These are phyloP conservation scores for Lasiommata megera DNA, from an alignment of 2,888 invertebrate genomes.

Conservation along the genomic window DNA sequence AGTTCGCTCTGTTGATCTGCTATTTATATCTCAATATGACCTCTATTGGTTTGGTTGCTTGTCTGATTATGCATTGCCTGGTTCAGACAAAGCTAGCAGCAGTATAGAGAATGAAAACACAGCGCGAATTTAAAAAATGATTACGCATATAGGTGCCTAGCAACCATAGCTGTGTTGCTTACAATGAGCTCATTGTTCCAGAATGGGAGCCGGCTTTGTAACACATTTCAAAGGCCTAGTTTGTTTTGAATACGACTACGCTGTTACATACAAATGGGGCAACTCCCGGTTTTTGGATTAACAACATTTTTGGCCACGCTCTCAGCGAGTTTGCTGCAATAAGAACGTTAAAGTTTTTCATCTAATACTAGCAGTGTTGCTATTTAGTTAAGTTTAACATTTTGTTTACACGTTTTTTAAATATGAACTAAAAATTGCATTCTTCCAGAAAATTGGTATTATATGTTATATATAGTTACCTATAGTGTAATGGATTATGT, in stretches of 20 bases:
- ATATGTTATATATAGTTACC: too few relatives aligned
- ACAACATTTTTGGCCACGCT: constrained; percentile 5
- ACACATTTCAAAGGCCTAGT: constrained; percentile 26
- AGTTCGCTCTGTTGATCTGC: too few relatives aligned
- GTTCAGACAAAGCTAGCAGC: too few relatives aligned
- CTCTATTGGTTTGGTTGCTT: too few relatives aligned
- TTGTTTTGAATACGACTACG: constrained; percentile 25
- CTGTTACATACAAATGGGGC: constrained; percentile 17
- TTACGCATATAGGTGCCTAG: not conserved
- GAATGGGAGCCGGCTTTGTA: constrained; percentile 24
- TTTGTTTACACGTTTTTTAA: too few relatives aligned
- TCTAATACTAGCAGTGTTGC: not conserved
- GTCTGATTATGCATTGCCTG: too few relatives aligned
- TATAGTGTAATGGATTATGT: too few relatives aligned
- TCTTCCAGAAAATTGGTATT: too few relatives aligned
- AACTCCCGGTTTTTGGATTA: constrained; percentile 4
- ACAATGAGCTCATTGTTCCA: constrained; percentile 26
- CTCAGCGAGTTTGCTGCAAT: not conserved
- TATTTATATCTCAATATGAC: too few relatives aligned
- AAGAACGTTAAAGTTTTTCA: not conserved
- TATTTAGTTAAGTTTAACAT: too few relatives aligned
- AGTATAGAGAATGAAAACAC: not conserved
- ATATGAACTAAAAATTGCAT: too few relatives aligned
- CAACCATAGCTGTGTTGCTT: not conserved
- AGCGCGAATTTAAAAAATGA: not conserved